These are phyloP conservation scores for Trachelus troglodyta DNA, from an alignment of 2,888 invertebrate genomes.

Conservation along the genomic window DNA sequence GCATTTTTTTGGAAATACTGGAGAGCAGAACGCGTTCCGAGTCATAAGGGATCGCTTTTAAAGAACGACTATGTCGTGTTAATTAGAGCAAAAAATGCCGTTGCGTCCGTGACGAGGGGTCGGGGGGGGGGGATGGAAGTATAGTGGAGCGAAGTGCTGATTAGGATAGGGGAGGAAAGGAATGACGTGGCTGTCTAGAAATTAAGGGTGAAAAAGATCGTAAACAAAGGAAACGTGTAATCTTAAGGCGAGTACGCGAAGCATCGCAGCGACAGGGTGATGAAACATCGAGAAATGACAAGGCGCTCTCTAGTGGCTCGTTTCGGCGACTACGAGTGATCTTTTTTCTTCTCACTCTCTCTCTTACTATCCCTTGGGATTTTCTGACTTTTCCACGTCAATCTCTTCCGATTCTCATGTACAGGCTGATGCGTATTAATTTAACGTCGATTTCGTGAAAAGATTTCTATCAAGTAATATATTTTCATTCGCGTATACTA, in stretches of 20 bases:
- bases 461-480: neutral
- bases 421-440: neutral
- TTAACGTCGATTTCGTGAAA: neutral
- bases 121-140: neutral
- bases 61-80: conserved; percentile 20
- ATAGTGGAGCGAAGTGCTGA: conserved; percentile 10
- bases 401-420: neutral
- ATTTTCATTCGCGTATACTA: neutral
- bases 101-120: neutral
- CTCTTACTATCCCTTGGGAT: neutral
- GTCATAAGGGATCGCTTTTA: conserved; percentile 11
- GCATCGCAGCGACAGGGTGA: no score
- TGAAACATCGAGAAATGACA: no score
- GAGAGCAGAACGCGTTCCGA: no score
- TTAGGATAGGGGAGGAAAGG: neutral
- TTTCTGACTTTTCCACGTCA: neutral
- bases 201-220: neutral
- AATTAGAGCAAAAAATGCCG: conserved; percentile 28
- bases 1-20: neutral
- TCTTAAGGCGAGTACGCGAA: neutral
- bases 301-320: no score
- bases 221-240: neutral
- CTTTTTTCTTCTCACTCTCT: neutral
- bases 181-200: neutral
- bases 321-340: no score